A percentile compares a stretch with the other conserved stretches of the same genome.
Evolutionary conservation across 2,888 invertebrate species (phyloP).

Genomic region (Anagyrus pseudococci): DNA sequence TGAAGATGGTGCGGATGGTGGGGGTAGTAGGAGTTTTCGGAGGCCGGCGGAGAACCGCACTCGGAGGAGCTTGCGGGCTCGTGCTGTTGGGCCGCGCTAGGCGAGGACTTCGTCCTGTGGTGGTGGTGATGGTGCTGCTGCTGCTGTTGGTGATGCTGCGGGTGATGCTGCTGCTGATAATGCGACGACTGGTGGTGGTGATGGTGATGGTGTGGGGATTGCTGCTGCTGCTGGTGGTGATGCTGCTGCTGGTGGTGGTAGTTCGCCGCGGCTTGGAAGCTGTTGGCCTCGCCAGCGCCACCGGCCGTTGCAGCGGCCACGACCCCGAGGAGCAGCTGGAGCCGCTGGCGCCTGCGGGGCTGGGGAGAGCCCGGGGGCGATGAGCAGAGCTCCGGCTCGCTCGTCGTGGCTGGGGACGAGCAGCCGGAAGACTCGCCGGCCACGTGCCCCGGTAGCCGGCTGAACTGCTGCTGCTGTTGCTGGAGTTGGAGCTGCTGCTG

Average conservation of each 20-base stretch:
- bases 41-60: slow-evolving; percentile 76
- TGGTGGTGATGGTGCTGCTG: slow-evolving; percentile 44
- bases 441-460: slow-evolving; percentile 16
- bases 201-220: slow-evolving; percentile 38
- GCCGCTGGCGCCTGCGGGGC: slow-evolving; percentile 52
- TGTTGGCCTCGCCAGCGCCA: slow-evolving; percentile 7
- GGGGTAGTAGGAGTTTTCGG: slow-evolving; percentile 68
- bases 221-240: slow-evolving; percentile 41
- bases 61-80: slow-evolving; percentile 65
- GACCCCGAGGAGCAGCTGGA: slow-evolving; percentile 38
- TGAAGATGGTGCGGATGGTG: slow-evolving; percentile 68
- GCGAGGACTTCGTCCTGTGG: slow-evolving; percentile 45
- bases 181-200: slow-evolving; percentile 46
- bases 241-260: slow-evolving; percentile 41
- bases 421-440: slow-evolving; percentile 56
- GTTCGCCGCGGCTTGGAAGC: slow-evolving; percentile 20
- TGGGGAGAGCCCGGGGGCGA: slow-evolving; percentile 52
- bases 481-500: slow-evolving; percentile 56
- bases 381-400: slow-evolving; percentile 62
- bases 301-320: slow-evolving; percentile 29
- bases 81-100: slow-evolving; percentile 35
- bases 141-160: slow-evolving; percentile 42
- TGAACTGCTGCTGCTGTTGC: slow-evolving; percentile 48
- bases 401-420: slow-evolving; percentile 57
- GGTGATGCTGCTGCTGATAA: slow-evolving; percentile 17